Evolutionary conservation across 1,140 invertebrate species (phyloP).

Genomic region (Ylistrum balloti): DNA sequence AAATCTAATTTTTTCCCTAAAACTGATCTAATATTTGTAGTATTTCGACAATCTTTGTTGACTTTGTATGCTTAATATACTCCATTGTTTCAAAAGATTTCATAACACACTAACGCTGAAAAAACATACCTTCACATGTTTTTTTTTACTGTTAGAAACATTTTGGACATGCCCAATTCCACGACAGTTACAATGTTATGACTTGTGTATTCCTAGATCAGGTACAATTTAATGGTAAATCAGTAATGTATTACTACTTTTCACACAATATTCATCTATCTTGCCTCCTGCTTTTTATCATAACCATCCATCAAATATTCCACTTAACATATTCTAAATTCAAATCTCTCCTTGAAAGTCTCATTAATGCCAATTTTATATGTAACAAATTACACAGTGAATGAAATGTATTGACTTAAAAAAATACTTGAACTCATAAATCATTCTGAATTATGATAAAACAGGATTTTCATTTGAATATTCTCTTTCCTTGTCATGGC

Average conservation of each 20-base stretch:
- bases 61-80: no score
- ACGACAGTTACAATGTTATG: no score
- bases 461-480: slow-evolving; percentile 29
- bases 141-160: no score
- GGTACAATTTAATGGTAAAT: slow-evolving; percentile 25
- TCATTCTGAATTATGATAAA: slow-evolving; percentile 36
- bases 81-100: no score
- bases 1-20: no score
- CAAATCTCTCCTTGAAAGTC: not conserved
- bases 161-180: no score
- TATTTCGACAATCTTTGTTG: no score
- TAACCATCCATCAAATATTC: not conserved
- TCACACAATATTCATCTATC: not conserved
- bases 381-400: not conserved
- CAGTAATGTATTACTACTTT: not conserved
- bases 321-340: slow-evolving; percentile 9
- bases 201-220: no score
- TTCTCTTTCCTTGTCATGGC: not conserved
- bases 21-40: no score
- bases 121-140: no score
- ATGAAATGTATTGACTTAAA: slow-evolving; percentile 13
- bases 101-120: no score
- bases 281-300: not conserved
- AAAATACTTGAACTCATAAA: slow-evolving; percentile 8
- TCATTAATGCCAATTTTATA: slow-evolving; percentile 2